phyloP scores from a whole-genome alignment of 2,113 vertebrate genomes.

The Buteo buteo region DNA sequence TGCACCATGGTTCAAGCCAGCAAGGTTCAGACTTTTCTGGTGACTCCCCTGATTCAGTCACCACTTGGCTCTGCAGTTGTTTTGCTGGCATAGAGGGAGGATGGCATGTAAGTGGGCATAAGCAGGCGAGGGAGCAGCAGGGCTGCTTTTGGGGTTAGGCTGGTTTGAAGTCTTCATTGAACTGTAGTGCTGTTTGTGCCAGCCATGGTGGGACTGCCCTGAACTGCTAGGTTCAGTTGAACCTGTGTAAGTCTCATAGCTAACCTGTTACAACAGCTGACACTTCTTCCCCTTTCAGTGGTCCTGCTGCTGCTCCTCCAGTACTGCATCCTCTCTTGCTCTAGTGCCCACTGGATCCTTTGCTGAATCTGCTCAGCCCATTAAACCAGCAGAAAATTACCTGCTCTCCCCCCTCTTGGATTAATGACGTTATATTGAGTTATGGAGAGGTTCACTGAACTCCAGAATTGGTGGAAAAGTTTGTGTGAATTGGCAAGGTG shows the following conservation, averaged over 20 bases:
- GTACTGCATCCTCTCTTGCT: not conserved
- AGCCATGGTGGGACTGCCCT: not conserved
- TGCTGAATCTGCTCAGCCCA: not conserved
- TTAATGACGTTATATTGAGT: not conserved
- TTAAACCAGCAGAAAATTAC: not conserved
- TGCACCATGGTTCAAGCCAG: rapidly evolving
- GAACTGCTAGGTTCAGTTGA: not conserved
- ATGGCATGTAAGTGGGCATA: not conserved
- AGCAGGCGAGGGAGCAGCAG: not conserved
- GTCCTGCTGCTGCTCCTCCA: not conserved
- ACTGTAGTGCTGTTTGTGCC: not conserved
- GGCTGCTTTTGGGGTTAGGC: rapidly evolving
- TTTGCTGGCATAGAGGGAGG: not conserved
- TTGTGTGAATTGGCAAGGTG: not conserved
- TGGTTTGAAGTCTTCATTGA: not conserved
- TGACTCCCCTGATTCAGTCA: rapidly evolving
- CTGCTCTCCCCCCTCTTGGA: not conserved
- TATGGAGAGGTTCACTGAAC: not conserved
- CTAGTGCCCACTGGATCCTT: not conserved
- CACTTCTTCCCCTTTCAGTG: not conserved
- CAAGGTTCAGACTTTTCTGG: not conserved
- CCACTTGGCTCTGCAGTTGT: not conserved
- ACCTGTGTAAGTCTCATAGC: not conserved
- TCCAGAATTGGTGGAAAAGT: not conserved
- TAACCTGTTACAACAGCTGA: not conserved